Base-by-base conservation (phyloP, 2,113 vertebrate species). In the Pogonocichla stellata region DNA sequence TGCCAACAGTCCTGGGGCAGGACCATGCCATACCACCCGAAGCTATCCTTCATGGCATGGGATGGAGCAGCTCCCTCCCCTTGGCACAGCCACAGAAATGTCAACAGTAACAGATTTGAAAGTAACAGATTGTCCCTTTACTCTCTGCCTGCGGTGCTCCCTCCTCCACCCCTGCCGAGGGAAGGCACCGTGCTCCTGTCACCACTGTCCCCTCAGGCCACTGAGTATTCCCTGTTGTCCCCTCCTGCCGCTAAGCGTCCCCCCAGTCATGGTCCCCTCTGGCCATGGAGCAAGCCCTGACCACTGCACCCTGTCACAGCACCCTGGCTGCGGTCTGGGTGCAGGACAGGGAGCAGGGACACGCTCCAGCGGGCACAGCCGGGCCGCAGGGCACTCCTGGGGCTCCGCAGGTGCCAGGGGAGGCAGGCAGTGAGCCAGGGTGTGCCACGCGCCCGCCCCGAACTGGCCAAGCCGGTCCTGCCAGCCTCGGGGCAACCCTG, bases 11-110 rank as follows among this genome's bases (percentile, higher is more conserved):
- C 33, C 31, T 2, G 1, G 33, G 25, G 47, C 54, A 69, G n/a
- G 9, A 70, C 7, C 2, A 0, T 57, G 48, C n/a, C 11, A 3
- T 31, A 19, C 22, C 4, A 3, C 28, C 33, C 28, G 5, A 6
- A 2, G 64, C 26, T 2, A 2, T 57, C 28, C 75, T 79, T 18
- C 56, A 25, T 28, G 67, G 40, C 45, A 10, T 4, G 28, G 57
- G 5, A 12, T 31, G 1, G 66, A 65, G 51, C 18, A 3, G 58
- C 28, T 71, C 61, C 48, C 38, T 74, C 36, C 90, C 64, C 62
- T 62, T 25, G 4, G 71, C 84, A 33, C 42, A 36, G 66, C 69
- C 65, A 19, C 84, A 48, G 58, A 86, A 80, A 93, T 3, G 60
- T 71, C 95, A 94, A 1, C 50, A n/a, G n/a, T n/a, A n/a, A n/a